Conservation (phyloP, 2,113 vertebrate species). For the Halichoeres trimaculatus region DNA sequence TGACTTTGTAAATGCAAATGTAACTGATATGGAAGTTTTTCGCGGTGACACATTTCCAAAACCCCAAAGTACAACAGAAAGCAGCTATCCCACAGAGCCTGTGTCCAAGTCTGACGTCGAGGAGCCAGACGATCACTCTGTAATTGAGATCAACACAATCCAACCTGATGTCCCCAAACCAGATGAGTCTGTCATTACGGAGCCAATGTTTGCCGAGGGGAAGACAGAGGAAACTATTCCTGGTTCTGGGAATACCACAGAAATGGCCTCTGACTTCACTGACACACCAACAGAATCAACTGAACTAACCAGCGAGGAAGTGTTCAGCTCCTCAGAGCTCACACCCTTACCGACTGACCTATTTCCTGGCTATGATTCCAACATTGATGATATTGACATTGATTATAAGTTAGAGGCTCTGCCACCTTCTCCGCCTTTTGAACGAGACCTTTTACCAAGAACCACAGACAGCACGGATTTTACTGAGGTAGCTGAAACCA, state of each 20-base stretch:
- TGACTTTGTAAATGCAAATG: conserved; percentile 40
- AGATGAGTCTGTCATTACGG: conserved; percentile 59
- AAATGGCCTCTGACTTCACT: conserved; percentile 29
- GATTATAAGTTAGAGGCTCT: conserved; percentile 25
- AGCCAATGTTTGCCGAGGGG: conserved; percentile 74
- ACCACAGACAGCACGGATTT: conserved; percentile 1
- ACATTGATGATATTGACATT: conserved; percentile 33
- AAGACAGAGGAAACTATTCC: conserved; percentile 75
- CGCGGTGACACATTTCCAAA: conserved; percentile 55
- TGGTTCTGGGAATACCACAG: conserved; percentile 34
- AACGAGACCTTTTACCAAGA: conserved; percentile 11
- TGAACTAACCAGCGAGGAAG: conserved; percentile 43
- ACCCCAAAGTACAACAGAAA: conserved; percentile 21
- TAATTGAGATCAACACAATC: conserved; percentile 71
- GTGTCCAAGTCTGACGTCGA: conserved; percentile 36
- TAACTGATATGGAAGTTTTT: conserved; percentile 20
- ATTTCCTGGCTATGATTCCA: conserved; percentile 30
- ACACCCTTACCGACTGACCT: conserved; percentile 23
- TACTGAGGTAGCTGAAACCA: conserved; percentile 3
- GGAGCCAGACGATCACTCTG: conserved; percentile 65
- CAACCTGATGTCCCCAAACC: conserved; percentile 70
- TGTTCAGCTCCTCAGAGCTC: conserved; percentile 41
- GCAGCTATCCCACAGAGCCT: conserved; percentile 17
- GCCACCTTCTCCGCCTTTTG: conserved; percentile 17
- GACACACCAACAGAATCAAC: conserved; percentile 43